Base-by-base conservation (phyloP, 1,140 invertebrate genomes). In the Orchestia grillus region DNA sequence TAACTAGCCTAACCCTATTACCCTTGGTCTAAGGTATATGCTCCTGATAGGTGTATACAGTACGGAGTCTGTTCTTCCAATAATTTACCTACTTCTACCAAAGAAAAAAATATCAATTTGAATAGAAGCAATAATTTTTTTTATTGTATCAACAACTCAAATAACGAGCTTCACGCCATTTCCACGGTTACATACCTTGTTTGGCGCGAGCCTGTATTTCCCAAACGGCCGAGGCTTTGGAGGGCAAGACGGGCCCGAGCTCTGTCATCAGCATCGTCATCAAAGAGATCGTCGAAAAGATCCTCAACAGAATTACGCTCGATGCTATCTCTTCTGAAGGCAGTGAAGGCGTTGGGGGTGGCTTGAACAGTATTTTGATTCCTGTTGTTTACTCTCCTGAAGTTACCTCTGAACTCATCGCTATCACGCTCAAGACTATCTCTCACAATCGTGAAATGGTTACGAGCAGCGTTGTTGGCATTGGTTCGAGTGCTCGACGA, bases 191-290 rank as follows among this genome's bases (percentile, higher is more conserved):
- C 88, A 16, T 41, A 90, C 88, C 88, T 90, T 15, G 88, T 90
- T 90, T 42, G 45, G 43, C 90, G 77, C 6, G 87, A 87, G 44
- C 90, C 42, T 28, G 77, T 87, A 53, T 45, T 45, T 23, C 87
- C 44, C n/a, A 91, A 91, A 43, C 28, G 53, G 28, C 96, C 96
- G 40, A 96, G 87, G 40, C 57, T 88, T 36, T 88, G 47, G 43
- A 96, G 87, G 23, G 96, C 87, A 96, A 53, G 45, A 0, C 90
- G 96, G 53, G 96, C 96, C 15, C 96, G 44, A 15, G 90, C 87
- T 44, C 96, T 43, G 96, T 96, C 96, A 57, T 96, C 96, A 90
- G 90, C 87, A 91, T 96, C 96, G 44, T 96, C 96, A 47, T 96
- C 96, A 42, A 91, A 91, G 87, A 96, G 96, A 92, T 96, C 96